Evolutionary conservation across 2,797 vertebrate species (phyloP), one percentile per base, ranked within the genome.

Genomic region (Fundulus diaphanus): DNA sequence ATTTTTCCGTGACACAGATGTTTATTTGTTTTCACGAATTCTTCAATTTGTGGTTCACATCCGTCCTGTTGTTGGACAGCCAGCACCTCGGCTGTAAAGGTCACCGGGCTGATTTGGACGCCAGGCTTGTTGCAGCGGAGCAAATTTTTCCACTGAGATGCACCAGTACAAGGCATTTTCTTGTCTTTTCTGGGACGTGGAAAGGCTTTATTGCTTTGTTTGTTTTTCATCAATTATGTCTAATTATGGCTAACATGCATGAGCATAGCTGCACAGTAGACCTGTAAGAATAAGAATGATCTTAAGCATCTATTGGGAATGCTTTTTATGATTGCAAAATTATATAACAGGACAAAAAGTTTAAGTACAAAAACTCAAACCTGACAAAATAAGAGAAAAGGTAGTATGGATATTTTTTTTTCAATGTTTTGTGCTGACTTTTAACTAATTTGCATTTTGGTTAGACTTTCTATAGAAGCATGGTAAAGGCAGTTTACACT

Each of bases 131-230:
- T 57, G 27, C n/a, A 22, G 51, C 63, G 51, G n/a, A 16, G 20
- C 46, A 71, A 73, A 81, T 54, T 2, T 57, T 71, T 37, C 69
- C 48, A 35, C 44, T 35, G 40, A 71, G 35, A 63, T 63, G 15
- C 29, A 33, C n/a, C 7, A 63, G 52, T 68, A 3, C 66, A 3
- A 65, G 27, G n/a, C 61, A 27, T 7, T 61, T 59, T 48, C 18
- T 33, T 70, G 63, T 52, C 35, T 70, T 63, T 63, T 44, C n/a
- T 11, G 24, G 4, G 27, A 54, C 0, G 2, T 33, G 54, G 24
- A 66, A 70, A 75, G n/a, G 42, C n/a, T 73, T 59, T 0, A 20
- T 57, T 37, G 42, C 70, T 51, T 18, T 24, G 40, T 40, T 63
- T 40, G 7, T 68, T 63, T 49, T 63, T 69, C 33, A 67, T 54